Evolutionary conservation across 2,888 invertebrate species (phyloP), one percentile per base, ranked within the genome.

Genomic region (Poecilus cupreus): DNA sequence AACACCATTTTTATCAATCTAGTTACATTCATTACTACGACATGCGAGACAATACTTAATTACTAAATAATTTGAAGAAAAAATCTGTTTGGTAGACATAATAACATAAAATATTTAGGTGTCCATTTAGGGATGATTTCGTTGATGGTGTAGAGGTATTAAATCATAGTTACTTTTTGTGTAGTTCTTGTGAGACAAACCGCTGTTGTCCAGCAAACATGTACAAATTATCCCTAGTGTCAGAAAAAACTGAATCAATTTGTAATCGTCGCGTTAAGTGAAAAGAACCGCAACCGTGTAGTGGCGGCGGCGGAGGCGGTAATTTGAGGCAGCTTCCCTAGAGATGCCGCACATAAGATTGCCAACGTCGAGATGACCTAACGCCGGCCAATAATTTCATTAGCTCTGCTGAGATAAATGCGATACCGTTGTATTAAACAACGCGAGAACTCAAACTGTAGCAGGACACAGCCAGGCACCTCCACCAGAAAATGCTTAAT

Each of bases 331-430:
- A 54, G 75, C n/a, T 16, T 79, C 79, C 70, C 79, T 11, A 22
- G 79, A 79, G 79, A 79, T 70, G 70, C 39, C 49, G 18, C 79
- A 70, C 79, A 79, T 79, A 79, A 79, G 79, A 79, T 79, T 79
- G 79, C 49, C 4, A 32, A 3, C 32, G 32, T 32, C 32, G 32
- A 32, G 87, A 88, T 87, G 88, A 87, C 87, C 87, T 85, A 87
- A 86, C 87, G 84, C 87, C 85, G 87, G 8, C 89, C 90, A 89
- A 91, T 91, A 91, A 91, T 91, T 91, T 91, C 91, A 91, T 91
- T 91, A 91, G 90, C 89, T 87, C 88, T 84, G 86, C 85, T 85
- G 88, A 89, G 90, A 91, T 90, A 91, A 91, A 91, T 91, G 91
- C 90, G 90, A 88, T 75, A 57, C 16, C 43, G 43, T n/a, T 43